Evolutionary conservation across 2,113 vertebrate genomes (phyloP), one percentile per base, ranked within the genome.

Genomic region (Mesoclemmys tuberculata): DNA sequence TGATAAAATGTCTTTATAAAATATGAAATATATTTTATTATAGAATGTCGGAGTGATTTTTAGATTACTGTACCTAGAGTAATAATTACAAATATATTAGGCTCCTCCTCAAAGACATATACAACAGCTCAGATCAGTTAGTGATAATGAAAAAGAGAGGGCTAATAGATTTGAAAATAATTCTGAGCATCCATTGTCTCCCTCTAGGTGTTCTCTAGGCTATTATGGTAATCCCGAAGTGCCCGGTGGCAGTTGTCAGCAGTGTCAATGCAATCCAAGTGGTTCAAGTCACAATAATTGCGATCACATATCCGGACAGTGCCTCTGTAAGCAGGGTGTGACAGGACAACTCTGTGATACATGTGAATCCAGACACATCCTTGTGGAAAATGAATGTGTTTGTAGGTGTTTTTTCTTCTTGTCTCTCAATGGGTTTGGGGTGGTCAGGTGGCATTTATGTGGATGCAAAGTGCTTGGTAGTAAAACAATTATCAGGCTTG

Each of bases 141-240:
- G 6, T 27, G 44, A 8, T 77, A 46, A 77, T 46, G 44, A 77
- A 46, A 46, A 77, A 46, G 74, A 44, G 12, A 16, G 3, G 19
- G 19, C 49, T 80, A 80, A 80, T 27, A 44, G 44, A 22, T 0
- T 64, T 16, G 31, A 21, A 26, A 1, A 1, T 68, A n/a, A 46
- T 49, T 3, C 2, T 86, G 8, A 24, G 1, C n/a, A 8, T 56
- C 2, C 80, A 19, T 8, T 92, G 85, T 64, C 85, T 84, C n/a
- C 27, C 10, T 44, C 0, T 81, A 99, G 99, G 96, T 99, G 99
- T 91, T 99, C 99, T 5, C 31, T 91, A 3, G 99, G 99, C 96
- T 99, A 99, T 95, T 97, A 99, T 0, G 99, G 99, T 12, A 98
- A 99, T 95, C 99, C 99, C 4, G 95, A 87, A 1, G 44, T 61